Conservation (phyloP, 2,888 invertebrate species). For the Malthinus flaveolus region DNA sequence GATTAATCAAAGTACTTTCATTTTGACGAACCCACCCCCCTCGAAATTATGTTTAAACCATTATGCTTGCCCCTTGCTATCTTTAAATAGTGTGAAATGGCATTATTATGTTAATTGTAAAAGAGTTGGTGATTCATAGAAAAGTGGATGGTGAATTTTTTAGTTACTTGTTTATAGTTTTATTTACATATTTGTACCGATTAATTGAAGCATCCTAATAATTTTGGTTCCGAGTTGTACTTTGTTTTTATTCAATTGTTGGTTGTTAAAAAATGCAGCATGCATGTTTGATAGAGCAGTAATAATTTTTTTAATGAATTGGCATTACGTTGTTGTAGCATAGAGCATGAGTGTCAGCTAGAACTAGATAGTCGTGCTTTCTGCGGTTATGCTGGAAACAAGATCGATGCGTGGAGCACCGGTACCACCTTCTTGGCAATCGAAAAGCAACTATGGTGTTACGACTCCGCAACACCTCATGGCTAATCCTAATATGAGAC, state of each 20-base stretch:
- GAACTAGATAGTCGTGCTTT: constrained; percentile 41
- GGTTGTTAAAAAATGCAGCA: background rate
- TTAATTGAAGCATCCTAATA: constrained; percentile 3
- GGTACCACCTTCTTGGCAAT: constrained; percentile 66
- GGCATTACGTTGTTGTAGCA: constrained; percentile 33
- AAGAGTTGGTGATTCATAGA: constrained; percentile 25
- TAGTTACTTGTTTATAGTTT: constrained; percentile 10
- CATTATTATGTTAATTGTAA: constrained; percentile 24
- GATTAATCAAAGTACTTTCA: too few species aligned
- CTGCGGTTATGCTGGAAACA: constrained; percentile 71
- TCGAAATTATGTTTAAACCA: constrained; percentile 7
- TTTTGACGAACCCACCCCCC: constrained; percentile 48
- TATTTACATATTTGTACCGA: constrained; percentile 14
- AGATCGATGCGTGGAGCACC: constrained; percentile 74
- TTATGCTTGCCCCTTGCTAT: constrained; percentile 18
- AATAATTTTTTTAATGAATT: constrained; percentile 19
- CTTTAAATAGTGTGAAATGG: constrained; percentile 18
- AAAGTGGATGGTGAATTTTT: constrained; percentile 10
- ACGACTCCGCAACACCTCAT: constrained; percentile 52
- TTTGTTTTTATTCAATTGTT: background rate
- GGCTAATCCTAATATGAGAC: constrained; percentile 51
- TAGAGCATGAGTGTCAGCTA: constrained; percentile 45
- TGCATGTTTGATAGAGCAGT: constrained; percentile 1
- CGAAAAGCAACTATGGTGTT: constrained; percentile 57
- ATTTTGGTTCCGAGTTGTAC: background rate